These are phyloP conservation scores for Epicauta chinensis DNA, from an alignment of 1,140 invertebrate genomes.

Conservation along the genomic window DNA sequence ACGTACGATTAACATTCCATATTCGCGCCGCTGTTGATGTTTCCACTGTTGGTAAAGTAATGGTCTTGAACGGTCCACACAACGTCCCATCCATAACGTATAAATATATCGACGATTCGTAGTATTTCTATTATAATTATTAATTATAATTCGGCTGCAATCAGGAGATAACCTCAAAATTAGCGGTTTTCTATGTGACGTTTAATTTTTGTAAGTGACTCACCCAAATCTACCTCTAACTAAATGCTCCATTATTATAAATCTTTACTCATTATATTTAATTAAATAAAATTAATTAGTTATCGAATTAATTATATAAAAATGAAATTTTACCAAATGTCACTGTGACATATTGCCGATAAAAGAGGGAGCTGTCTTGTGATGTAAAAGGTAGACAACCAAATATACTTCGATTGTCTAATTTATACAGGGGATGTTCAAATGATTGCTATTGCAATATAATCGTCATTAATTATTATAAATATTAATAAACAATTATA, in stretches of 20 bases:
- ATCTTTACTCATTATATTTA: too few species aligned
- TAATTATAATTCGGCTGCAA: constrained; percentile 42
- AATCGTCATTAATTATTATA: too few species aligned
- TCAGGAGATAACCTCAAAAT: constrained; percentile 37
- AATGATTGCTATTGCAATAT: too few species aligned
- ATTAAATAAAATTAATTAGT: too few species aligned
- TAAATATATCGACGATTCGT: constrained; percentile 40
- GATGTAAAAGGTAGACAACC: too few species aligned
- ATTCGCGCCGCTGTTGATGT: constrained; percentile 44
- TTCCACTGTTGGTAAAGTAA: constrained; percentile 40
- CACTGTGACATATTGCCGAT: too few species aligned
- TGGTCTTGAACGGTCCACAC: constrained; percentile 40
- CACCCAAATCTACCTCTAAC: constrained; percentile 50
- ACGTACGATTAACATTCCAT: constrained; percentile 53
- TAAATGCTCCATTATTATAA: constrained; percentile 46
- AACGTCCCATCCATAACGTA: constrained; percentile 41
- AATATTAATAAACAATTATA: too few species aligned
- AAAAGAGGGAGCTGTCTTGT: too few species aligned
- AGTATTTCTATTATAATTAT: constrained; percentile 37
- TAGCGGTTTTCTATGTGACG: constrained; percentile 46
- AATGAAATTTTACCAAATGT: too few species aligned
- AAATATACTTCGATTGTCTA: too few species aligned
- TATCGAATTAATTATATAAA: too few species aligned
- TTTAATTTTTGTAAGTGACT: constrained; percentile 43
- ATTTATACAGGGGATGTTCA: too few species aligned